phyloP scores from a whole-genome alignment of 2,113 vertebrate species.

The Cromileptes altivelis region DNA sequence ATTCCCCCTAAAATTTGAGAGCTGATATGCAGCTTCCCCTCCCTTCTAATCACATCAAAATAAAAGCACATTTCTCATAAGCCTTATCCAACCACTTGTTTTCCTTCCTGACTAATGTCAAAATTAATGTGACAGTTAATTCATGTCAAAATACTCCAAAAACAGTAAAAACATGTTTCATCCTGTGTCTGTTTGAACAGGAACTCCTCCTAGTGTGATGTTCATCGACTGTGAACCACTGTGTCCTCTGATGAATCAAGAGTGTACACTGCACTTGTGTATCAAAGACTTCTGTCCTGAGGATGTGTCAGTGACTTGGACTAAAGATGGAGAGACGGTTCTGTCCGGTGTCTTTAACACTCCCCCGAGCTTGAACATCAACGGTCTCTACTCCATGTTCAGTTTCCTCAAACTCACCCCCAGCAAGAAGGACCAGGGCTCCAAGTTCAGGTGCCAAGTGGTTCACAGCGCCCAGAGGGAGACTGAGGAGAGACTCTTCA shows the following conservation, averaged over 20 bases:
- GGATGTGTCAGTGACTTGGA: constrained; percentile 71
- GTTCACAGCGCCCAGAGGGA: constrained; percentile 48
- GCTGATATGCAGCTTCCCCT: too few species aligned
- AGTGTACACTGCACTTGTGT: constrained; percentile 69
- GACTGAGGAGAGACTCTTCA: constrained; percentile 64
- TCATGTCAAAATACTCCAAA: not conserved
- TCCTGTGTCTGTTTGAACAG: constrained; percentile 38
- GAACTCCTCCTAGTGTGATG: constrained; percentile 72
- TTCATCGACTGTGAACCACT: constrained; percentile 74
- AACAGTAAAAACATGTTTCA: not conserved
- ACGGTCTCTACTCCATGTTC: constrained; percentile 75
- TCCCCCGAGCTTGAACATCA: constrained; percentile 68
- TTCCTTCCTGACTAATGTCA: not conserved
- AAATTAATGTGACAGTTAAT: not conserved
- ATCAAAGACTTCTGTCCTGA: constrained; percentile 76
- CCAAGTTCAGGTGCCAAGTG: constrained; percentile 40
- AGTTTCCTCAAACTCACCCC: constrained; percentile 70
- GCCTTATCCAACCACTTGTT: too few species aligned
- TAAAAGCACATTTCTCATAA: too few species aligned
- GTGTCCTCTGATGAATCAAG: constrained; percentile 53
- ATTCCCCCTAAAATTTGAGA: too few species aligned
- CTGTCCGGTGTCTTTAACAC: constrained; percentile 59
- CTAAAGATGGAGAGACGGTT: constrained; percentile 44
- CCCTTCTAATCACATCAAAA: too few species aligned
- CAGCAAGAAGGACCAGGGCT: not conserved